phyloP scores from a whole-genome alignment of 2,888 invertebrate genomes.

The Zelleria hepariella region DNA sequence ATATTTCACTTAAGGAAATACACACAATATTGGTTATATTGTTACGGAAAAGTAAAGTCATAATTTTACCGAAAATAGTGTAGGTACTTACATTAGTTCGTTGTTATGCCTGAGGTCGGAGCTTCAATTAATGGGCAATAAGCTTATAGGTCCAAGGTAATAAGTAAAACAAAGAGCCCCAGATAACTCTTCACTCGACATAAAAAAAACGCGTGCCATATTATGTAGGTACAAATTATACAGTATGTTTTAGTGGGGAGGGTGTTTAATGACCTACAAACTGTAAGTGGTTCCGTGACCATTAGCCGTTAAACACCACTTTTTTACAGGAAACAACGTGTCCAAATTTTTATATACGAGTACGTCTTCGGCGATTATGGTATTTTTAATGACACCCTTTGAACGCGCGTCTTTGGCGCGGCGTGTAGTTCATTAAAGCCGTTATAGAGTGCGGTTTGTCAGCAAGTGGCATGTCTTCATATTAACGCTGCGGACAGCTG shows the following conservation, averaged over 20 bases:
- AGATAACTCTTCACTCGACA: too few relatives aligned
- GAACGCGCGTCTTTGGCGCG: background rate
- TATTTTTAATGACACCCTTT: background rate
- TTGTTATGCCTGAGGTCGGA: too few relatives aligned
- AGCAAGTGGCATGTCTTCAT: conserved; percentile 49
- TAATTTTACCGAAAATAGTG: too few relatives aligned
- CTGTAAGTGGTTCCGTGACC: background rate
- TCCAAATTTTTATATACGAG: conserved; percentile 1
- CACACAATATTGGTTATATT: too few relatives aligned
- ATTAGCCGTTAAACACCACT: background rate
- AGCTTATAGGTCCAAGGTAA: too few relatives aligned
- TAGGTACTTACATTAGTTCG: too few relatives aligned
- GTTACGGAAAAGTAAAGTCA: too few relatives aligned
- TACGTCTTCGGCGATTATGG: background rate
- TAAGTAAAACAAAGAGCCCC: too few relatives aligned
- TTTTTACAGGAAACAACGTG: conserved; percentile 1
- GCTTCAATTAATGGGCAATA: too few relatives aligned
- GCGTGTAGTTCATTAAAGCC: background rate
- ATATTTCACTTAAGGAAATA: too few relatives aligned
- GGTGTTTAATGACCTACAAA: conserved; percentile 1
- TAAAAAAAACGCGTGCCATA: background rate
- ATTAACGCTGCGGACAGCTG: conserved; percentile 61
- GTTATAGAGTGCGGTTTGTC: conserved; percentile 21
- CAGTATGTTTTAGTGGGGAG: background rate
- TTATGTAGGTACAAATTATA: background rate